These are phyloP conservation scores for Cyrtorhinus lividipennis DNA, from an alignment of 1,140 invertebrate genomes.

Conservation along the genomic window DNA sequence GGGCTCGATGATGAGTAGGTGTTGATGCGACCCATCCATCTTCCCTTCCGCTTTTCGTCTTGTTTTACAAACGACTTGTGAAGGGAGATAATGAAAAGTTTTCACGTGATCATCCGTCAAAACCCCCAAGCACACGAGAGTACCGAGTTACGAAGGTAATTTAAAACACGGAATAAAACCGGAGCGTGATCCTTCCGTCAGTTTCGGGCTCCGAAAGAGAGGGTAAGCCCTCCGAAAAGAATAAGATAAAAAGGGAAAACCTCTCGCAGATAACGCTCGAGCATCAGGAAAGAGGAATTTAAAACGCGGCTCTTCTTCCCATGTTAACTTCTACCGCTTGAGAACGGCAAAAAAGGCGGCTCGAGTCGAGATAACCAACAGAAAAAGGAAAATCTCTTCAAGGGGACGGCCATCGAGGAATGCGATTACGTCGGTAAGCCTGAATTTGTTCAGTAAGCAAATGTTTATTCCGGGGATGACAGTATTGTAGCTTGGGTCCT, in stretches of 20 bases:
- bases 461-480: constrained; percentile 5
- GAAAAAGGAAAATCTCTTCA: background rate
- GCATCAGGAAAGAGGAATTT: constrained; percentile 4
- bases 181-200: background rate
- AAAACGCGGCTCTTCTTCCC: background rate
- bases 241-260: background rate
- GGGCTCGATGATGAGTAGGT: background rate
- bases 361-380: background rate
- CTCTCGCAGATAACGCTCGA: background rate
- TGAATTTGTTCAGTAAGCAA: constrained; percentile 4
- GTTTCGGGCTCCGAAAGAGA: background rate
- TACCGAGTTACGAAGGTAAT: background rate
- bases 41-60: background rate
- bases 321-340: background rate
- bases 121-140: background rate
- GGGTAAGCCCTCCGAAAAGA: background rate
- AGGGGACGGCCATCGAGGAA: background rate
- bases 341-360: background rate
- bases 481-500: background rate
- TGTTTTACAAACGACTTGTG: constrained; percentile 3
- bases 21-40: constrained; percentile 2
- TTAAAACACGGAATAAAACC: background rate
- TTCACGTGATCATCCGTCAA: constrained; percentile 5
- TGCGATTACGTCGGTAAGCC: constrained; percentile 8
- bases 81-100: constrained; percentile 5